These are phyloP conservation scores for Scaptomyza parva DNA, from an alignment of 2,888 invertebrate genomes.

Conservation along the genomic window DNA sequence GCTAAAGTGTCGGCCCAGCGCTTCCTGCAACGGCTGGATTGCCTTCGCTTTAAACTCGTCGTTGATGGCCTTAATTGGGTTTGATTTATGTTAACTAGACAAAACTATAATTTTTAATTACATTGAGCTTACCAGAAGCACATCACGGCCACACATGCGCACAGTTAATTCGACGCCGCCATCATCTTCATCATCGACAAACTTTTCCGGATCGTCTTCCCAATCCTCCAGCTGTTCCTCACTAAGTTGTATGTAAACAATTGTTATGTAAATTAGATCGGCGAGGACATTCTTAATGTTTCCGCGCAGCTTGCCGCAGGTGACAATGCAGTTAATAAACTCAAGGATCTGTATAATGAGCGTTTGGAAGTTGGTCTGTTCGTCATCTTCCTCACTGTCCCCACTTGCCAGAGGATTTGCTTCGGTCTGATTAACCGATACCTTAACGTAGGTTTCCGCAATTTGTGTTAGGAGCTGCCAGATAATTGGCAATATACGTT, in stretches of 20 bases:
- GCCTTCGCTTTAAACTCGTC: slow-evolving; percentile 86
- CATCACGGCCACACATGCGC: slow-evolving; percentile 88
- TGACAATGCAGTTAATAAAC: slow-evolving; percentile 88
- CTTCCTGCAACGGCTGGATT: slow-evolving; percentile 86
- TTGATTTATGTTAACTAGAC: not conserved
- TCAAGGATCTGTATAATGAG: slow-evolving; percentile 89
- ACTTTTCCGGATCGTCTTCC: slow-evolving; percentile 88
- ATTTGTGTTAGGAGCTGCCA: slow-evolving; percentile 89
- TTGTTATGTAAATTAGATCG: slow-evolving; percentile 88
- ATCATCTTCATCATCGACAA: slow-evolving; percentile 89
- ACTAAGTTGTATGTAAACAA: slow-evolving; percentile 89
- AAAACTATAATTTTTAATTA: not conserved
- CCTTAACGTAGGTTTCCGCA: slow-evolving; percentile 88
- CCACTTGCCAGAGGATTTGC: slow-evolving; percentile 86
- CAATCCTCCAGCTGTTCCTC: slow-evolving; percentile 88
- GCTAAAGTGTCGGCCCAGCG: slow-evolving; percentile 87
- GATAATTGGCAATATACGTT: slow-evolving; percentile 88
- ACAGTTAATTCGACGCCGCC: slow-evolving; percentile 88
- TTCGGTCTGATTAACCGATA: slow-evolving; percentile 87
- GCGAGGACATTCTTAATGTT: slow-evolving; percentile 87
- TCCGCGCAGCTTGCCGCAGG: slow-evolving; percentile 86
- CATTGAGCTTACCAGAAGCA: slow-evolving; percentile 86
- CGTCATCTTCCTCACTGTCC: slow-evolving; percentile 87
- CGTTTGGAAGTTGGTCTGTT: slow-evolving; percentile 88
- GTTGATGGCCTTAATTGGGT: slow-evolving; percentile 82